Evolutionary conservation across 92 coral and sea anemone genomes (phyloP), one percentile per base, ranked within the genome.

Genomic region (Virgularia gustaviana): DNA sequence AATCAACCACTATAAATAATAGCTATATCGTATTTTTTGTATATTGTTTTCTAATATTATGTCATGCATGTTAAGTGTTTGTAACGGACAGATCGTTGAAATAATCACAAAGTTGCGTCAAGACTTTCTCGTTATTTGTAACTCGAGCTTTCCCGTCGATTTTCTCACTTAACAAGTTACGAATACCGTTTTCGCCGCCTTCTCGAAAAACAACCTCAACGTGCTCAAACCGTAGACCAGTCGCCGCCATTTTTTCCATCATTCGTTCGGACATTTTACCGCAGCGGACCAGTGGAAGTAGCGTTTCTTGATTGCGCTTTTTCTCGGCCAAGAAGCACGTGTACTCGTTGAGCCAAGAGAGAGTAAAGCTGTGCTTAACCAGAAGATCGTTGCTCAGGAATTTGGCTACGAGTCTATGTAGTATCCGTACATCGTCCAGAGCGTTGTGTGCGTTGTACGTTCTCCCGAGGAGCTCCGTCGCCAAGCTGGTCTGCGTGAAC

Each of bases 361-460:
- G 38, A 24, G 77, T 78, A 51, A 83, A 83, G 43, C 88, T 78
- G 62, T 83, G 88, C 25, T 83, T 78, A 9, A 78, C 64, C 35
- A 83, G 53, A 22, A 55, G 38, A 32, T 57, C 63, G 19, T 72
- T 66, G 54, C 64, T 71, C 39, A 83, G 36, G 57, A 78, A 78
- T 43, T 72, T 39, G n/a, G 80, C 43, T 12, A 72, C 77, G 60
- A 84, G 71, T 61, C 79, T 41, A 22, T 65, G 82, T 18, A 84
- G 81, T 29, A 65, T 68, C n/a, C 67, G 75, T 9, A 70, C 85
- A 61, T 85, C 89, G 19, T 49, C 82, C 44, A 76, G 43, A 0
- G 79, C 86, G 60, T 80, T 85, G 57, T 85, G 89, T 12, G 85
- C 89, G 24, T 80, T 73, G 38, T 85, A 85, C 32, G 79, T 49